phyloP scores from a whole-genome alignment of 2,888 invertebrate species.

The Yponomeuta evonymella region DNA sequence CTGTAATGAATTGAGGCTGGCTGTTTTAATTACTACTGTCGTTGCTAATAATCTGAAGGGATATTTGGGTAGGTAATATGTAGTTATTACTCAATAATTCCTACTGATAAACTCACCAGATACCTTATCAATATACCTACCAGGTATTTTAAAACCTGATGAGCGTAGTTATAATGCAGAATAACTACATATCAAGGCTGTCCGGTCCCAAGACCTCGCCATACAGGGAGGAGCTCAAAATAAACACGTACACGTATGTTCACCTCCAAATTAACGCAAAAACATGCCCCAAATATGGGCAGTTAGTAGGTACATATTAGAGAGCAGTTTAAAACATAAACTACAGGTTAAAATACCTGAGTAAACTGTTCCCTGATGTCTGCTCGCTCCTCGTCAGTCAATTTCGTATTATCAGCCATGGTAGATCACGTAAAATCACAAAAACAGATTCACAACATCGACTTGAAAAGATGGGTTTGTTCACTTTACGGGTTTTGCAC shows the following conservation, averaged over 20 bases:
- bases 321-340: neutral
- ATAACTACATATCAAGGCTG: neutral
- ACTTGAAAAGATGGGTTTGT: slow-evolving; percentile 20
- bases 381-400: slow-evolving; percentile 81
- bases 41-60: no score
- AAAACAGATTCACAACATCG: slow-evolving; percentile 60
- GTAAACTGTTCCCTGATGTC: slow-evolving; percentile 87
- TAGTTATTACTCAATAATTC: no score
- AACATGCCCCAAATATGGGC: slow-evolving; percentile 8
- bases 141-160: neutral
- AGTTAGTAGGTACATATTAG: neutral
- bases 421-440: slow-evolving; percentile 55
- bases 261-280: neutral
- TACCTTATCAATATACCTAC: neutral
- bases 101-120: neutral
- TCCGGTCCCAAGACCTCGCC: neutral
- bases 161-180: neutral
- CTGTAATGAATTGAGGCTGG: no score
- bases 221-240: neutral
- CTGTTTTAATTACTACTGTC: no score
- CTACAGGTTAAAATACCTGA: slow-evolving; percentile 73
- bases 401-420: slow-evolving; percentile 74
- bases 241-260: slow-evolving; percentile 2
- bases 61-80: no score
- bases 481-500: slow-evolving; percentile 22